A percentile compares a stretch with the other conserved stretches of the same genome.
Evolutionary conservation across 2,797 vertebrate genomes (phyloP).

Genomic region (Melanogrammus aeglefinus): DNA sequence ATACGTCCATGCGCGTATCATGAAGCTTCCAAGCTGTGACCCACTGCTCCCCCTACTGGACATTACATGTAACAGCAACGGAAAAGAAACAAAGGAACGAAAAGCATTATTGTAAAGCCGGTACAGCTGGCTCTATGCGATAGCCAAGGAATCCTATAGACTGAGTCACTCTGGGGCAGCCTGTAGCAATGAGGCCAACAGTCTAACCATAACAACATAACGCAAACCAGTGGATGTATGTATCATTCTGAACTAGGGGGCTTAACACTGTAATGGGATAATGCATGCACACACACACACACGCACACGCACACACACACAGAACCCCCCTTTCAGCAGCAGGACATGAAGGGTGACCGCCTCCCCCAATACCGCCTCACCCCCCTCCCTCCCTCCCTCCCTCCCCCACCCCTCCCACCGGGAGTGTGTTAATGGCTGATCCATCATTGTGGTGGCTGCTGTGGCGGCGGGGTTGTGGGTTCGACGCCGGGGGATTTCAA

Average conservation of each 20-base stretch:
- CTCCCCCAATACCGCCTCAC: conserved; percentile 13
- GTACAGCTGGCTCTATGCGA: neutral
- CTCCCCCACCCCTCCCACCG: neutral
- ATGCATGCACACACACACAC: neutral
- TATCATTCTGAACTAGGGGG: neutral
- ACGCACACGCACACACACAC: neutral
- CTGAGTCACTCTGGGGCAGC: conserved; percentile 10
- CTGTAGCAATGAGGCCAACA: conserved; percentile 25
- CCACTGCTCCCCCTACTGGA: neutral
- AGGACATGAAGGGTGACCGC: neutral
- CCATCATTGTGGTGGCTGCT: conserved; percentile 53
- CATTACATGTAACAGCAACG: neutral
- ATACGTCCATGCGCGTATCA: neutral
- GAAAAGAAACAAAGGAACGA: neutral
- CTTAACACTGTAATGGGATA: neutral
- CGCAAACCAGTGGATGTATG: neutral
- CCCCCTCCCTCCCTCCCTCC: conserved; percentile 42
- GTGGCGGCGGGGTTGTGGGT: conserved; percentile 4
- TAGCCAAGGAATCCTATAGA: neutral
- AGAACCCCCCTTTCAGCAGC: neutral
- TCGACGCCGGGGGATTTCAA: conserved; percentile 33
- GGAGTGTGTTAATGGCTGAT: conserved; percentile 43
- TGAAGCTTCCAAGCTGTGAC: neutral
- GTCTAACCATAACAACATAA: neutral
- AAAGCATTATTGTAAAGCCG: neutral